Evolutionary conservation across 2,797 vertebrate genomes (phyloP), one percentile per base, ranked within the genome.

Genomic region (Coracias cyanogaster): DNA sequence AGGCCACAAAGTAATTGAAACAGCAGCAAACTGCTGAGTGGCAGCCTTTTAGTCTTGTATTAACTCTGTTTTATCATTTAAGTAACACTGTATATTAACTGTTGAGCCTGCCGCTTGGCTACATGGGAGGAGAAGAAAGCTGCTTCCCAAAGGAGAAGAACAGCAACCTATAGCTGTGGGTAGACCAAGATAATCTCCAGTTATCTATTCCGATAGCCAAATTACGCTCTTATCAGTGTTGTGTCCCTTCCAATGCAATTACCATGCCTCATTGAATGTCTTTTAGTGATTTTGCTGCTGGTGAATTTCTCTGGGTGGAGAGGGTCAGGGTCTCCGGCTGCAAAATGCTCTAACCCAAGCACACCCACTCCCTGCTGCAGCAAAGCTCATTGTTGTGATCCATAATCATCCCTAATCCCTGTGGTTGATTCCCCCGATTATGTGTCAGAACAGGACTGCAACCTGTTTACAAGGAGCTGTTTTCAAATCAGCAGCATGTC

Each of bases 101-200:
- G 26, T 41, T 67, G 73, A 80, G 52, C 33, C 65, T 57, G 49
- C 37, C 61, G 0, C 28, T 85, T 2, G 0, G 41, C 82, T 86
- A n/a, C 65, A 28, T 5, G 12, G 81, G 61, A 70, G 37, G 62
- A 43, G 28, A 81, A 57, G 41, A 95, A 87, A 90, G 57, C 88
- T 51, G 64, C 86, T 96, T 96, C 94, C 60, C 57, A 29, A 57
- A 64, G 80, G 77, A 78, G 72, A 73, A 70, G 49, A 78, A 43
- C 52, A 91, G 71, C 2, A 5, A 65, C 70, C 48, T 69, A 4
- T 18, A 51, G 41, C 83, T 71, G 78, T 73, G 78, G 43, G 66
- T 26, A n/a, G 64, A 80, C 31, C 21, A 33, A 31, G 88, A 43
- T 95, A 85, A 95, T 89, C 86, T 90, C 64, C 54, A 48, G 18